Evolutionary conservation across 2,888 invertebrate genomes (phyloP), one percentile per base, ranked within the genome.

Genomic region (Epinotia demarniana): DNA sequence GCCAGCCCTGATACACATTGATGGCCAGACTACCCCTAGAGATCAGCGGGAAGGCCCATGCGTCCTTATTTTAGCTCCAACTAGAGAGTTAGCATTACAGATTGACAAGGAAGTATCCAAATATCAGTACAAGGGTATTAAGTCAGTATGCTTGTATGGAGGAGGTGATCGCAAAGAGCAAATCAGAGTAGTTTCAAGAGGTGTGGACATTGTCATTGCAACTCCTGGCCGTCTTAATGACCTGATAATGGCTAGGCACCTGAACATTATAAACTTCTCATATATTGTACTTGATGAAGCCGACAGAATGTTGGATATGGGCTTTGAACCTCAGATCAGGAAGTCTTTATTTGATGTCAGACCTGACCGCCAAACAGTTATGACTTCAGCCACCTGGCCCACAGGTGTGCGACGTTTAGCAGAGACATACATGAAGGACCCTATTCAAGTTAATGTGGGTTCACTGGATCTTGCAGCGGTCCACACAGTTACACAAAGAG

Each of bases 321-420:
- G 97, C 19, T 98, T 98, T 85, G 97, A 97, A 83, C 97, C 97
- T 3, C 97, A 96, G 95, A 99, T 99, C 79, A 95, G 97, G 57
- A 97, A 97, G 86, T 96, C 97, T 16, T 90, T 98, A 79, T 94
- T 97, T 76, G 96, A 97, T 84, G 96, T 98, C 27, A 95, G 98
- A 72, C 98, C 98, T 9, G 98, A 98, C 85, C 92, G 98, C 72
- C 99, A 99, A 88, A 98, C 98, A n/a, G 96, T 99, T 0, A 98
- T 99, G 98, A 99, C 99, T 0, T 97, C 97, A 86, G 99, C 99
- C 16, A 99, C 99, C 0, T 99, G 99, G 99, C 99, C 99, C 0
- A 92, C 95, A 71, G 97, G 97, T 60, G 99, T 99, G 1, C 95
- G 98, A 18, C 95, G 97, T 19, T 92, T 99, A 60, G 99, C 98